Evolutionary conservation across 2,113 vertebrate species (phyloP).

Genomic region (Recurvirostra avosetta): DNA sequence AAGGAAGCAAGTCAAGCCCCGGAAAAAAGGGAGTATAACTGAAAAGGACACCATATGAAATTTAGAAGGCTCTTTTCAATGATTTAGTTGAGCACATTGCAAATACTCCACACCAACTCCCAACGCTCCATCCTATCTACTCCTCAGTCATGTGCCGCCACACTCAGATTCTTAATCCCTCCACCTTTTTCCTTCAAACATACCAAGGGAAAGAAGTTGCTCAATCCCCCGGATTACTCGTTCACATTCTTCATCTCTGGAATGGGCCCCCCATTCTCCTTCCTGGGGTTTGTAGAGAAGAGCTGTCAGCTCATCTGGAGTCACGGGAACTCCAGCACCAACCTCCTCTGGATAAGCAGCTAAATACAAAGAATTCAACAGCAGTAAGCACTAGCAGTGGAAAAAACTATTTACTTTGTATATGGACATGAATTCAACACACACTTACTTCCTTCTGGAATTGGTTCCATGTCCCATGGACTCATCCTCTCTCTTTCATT

Average conservation of each 20-base stretch:
- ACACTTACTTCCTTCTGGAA: slow-evolving; percentile 92
- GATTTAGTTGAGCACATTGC: background rate
- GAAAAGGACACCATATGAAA: background rate
- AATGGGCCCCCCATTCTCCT: slow-evolving; percentile 93
- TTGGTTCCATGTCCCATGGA: slow-evolving; percentile 98
- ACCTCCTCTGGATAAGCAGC: slow-evolving; percentile 88
- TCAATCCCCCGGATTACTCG: slow-evolving; percentile 88
- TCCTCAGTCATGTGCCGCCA: background rate
- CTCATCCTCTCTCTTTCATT: slow-evolving; percentile 96
- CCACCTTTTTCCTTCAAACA: background rate
- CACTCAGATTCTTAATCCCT: background rate
- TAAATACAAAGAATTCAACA: slow-evolving; percentile 45
- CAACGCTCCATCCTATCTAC: background rate
- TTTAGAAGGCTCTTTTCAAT: background rate
- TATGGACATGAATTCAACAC: background rate
- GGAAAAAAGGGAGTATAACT: background rate
- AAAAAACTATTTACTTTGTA: background rate
- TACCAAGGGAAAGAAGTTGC: slow-evolving; percentile 91
- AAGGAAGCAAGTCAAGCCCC: background rate
- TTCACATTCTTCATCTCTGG: slow-evolving; percentile 91
- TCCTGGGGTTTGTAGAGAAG: slow-evolving; percentile 93
- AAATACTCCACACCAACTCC: background rate
- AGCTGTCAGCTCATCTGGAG: slow-evolving; percentile 88
- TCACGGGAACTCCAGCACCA: slow-evolving; percentile 90
- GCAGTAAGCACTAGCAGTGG: slow-evolving; percentile 6